Evolutionary conservation across 1,140 invertebrate genomes (phyloP).

Genomic region (Zaprionus camerounensis): DNA sequence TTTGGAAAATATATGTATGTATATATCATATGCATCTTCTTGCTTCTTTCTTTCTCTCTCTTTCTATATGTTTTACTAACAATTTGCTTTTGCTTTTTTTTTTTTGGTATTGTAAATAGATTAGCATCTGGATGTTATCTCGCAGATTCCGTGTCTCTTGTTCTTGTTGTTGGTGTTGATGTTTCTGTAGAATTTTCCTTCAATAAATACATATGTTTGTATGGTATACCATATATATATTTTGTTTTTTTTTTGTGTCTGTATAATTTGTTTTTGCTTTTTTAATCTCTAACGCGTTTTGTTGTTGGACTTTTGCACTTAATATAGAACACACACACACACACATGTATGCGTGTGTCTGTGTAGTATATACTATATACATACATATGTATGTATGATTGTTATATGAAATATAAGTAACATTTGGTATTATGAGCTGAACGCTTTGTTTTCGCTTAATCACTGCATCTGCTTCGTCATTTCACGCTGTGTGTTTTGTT

Average conservation of each 20-base stretch:
- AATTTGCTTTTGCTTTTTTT: conserved; percentile 21
- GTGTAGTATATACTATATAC: conserved; percentile 16
- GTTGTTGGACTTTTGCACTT: conserved; percentile 72
- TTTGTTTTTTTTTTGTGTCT: conserved; percentile 13
- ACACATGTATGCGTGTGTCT: conserved; percentile 10
- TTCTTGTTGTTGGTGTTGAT: conserved; percentile 19
- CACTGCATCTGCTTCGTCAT: conserved; percentile 15
- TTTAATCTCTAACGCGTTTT: conserved; percentile 39
- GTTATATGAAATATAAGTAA: conserved; percentile 28
- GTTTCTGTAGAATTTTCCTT: conserved; percentile 54
- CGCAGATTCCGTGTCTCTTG: background rate
- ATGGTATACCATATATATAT: conserved; percentile 28
- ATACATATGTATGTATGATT: conserved; percentile 7
- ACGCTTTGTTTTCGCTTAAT: conserved; percentile 13
- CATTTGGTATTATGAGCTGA: conserved; percentile 19
- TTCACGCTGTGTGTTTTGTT: conserved; percentile 3
- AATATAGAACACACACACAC: conserved; percentile 30
- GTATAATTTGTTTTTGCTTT: conserved; percentile 22
- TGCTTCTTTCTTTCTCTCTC: background rate
- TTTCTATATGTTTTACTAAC: conserved; percentile 17
- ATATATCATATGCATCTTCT: conserved; percentile 3
- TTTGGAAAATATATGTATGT: conserved; percentile 35
- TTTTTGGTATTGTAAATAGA: conserved; percentile 64
- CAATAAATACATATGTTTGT: conserved; percentile 57
- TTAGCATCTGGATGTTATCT: conserved; percentile 55